These are phyloP conservation scores for Apotomis turbidana DNA, from an alignment of 2,888 invertebrate genomes.

Conservation along the genomic window DNA sequence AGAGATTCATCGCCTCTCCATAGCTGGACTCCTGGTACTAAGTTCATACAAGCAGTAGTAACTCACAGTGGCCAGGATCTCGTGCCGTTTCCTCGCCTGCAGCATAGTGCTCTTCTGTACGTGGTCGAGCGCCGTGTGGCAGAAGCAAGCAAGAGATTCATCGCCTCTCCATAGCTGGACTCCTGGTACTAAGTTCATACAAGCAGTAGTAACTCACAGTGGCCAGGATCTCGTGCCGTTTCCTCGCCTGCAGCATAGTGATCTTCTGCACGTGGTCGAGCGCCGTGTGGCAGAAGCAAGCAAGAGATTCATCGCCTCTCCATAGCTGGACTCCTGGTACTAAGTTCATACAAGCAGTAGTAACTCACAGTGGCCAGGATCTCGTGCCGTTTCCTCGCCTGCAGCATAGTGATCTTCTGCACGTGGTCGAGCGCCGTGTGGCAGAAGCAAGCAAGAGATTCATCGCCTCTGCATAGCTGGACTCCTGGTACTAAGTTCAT, in stretches of 20 bases:
- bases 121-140: constrained; percentile 90
- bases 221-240: no score
- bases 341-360: no score
- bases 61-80: constrained; percentile 95
- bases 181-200: constrained; percentile 67
- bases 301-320: no score
- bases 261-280: no score
- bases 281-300: no score
- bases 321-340: no score
- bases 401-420: constrained; percentile 93
- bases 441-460: constrained; percentile 93
- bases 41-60: no score
- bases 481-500: constrained; percentile 67
- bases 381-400: constrained; percentile 95
- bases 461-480: constrained; percentile 88
- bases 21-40: no score
- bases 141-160: constrained; percentile 93
- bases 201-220: no score
- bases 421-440: constrained; percentile 91
- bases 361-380: constrained; percentile 93
- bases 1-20: no score
- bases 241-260: no score
- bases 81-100: constrained; percentile 94
- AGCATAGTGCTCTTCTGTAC: constrained; percentile 95
- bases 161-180: constrained; percentile 87